Base-by-base conservation (phyloP, 2,797 vertebrate genomes). In the Helostoma temminkii region DNA sequence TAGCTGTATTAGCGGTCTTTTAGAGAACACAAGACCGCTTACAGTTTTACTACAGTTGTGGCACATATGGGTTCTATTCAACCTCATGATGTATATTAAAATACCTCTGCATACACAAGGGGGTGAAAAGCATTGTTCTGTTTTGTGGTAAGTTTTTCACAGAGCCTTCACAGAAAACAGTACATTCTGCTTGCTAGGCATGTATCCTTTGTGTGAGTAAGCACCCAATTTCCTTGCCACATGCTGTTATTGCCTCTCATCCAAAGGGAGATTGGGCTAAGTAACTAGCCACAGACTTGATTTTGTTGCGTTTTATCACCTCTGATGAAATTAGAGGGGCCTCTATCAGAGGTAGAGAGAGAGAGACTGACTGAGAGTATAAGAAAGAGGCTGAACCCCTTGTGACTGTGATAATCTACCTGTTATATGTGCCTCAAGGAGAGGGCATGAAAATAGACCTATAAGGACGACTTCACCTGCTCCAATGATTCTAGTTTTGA, bases 271-370 rank as follows among this genome's bases (percentile, higher is more conserved):
- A 93, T 90, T 86, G 90, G 90, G 72, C 76, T 92, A 88, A 93
- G 90, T 90, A 93, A 92, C 91, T 90, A 86, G 85, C 88, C 66
- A 43, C 84, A 72, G 82, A 93, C 89, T 93, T 88, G 85, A 94
- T 93, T 93, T 78, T 75, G 86, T 84, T 75, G 74, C 74, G 87
- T 88, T 93, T 93, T 93, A 93, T 93, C 89, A 89, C 85, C 81
- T 66, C 87, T 92, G 92, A 94, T 94, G 87, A 90, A 91, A 93
- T 93, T 89, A 92, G 76, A 66, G 80, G 58, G 55, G 66, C 70
- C 65, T 81, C 78, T 67, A 65, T 47, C 19, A 22, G 72, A 85
- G 73, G 55, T 39, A 34, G 52, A 76, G 73, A 68, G 57, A 68
- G 57, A 48, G 54, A 78, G 57, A 48, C 19, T 42, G 67, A 36